phyloP scores from a whole-genome alignment of 2,797 vertebrate genomes.

The Numenius phaeopus region DNA sequence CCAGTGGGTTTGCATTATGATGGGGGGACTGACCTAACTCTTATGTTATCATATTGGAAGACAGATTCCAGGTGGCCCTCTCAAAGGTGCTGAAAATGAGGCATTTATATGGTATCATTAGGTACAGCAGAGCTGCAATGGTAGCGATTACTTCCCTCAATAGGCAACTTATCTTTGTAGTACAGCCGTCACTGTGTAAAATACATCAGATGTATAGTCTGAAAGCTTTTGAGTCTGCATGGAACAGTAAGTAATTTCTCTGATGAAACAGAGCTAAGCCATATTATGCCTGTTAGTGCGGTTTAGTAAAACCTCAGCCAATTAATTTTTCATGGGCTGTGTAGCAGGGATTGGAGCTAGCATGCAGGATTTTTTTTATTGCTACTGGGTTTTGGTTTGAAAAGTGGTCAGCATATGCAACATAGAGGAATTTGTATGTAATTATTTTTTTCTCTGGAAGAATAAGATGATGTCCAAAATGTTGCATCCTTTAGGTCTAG shows the following conservation, averaged over 20 bases:
- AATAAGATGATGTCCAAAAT: background rate
- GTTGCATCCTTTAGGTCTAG: background rate
- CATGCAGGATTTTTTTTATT: background rate
- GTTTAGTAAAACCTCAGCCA: slow-evolving; percentile 8
- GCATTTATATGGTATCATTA: background rate
- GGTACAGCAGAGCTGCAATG: background rate
- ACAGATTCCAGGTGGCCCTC: background rate
- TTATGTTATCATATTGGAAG: background rate
- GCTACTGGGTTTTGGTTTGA: background rate
- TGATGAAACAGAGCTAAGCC: background rate
- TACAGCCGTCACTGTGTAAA: background rate
- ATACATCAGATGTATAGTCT: background rate
- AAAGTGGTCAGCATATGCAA: background rate
- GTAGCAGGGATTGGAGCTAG: background rate
- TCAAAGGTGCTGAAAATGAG: slow-evolving; percentile 19
- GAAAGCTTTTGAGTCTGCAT: slow-evolving; percentile 14
- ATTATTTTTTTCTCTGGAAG: background rate
- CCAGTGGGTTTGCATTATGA: background rate
- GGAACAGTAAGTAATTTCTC: background rate
- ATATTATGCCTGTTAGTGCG: background rate
- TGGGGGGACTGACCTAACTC: background rate
- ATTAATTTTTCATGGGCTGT: slow-evolving; percentile 47
- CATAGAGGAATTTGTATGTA: background rate
- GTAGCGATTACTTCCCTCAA: background rate
- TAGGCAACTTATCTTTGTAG: background rate